phyloP scores from a whole-genome alignment of 2,888 invertebrate genomes.

The Melanotus villosus region DNA sequence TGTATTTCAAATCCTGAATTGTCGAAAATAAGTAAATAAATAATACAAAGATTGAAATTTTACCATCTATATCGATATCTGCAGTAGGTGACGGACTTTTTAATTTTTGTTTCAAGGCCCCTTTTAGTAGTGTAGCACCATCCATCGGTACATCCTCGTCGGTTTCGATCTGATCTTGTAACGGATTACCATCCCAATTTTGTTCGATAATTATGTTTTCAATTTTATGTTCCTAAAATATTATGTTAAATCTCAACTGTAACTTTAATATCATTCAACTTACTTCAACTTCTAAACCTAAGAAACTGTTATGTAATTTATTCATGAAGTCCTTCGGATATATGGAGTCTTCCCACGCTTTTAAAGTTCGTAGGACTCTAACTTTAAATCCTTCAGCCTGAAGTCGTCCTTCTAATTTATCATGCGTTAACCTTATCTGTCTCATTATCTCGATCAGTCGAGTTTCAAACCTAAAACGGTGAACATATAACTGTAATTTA shows the following conservation, averaged over 20 bases:
- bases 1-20: conserved; percentile 39
- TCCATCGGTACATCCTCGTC: conserved; percentile 81
- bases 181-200: conserved; percentile 79
- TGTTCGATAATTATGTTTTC: conserved; percentile 69
- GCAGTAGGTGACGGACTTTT: conserved; percentile 60
- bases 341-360: conserved; percentile 99
- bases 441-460: conserved; percentile 85
- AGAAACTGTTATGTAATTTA: conserved; percentile 89
- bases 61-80: conserved; percentile 76
- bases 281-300: conserved; percentile 77
- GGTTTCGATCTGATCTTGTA: conserved; percentile 70
- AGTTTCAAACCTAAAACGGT: conserved; percentile 80
- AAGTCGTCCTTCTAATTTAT: conserved; percentile 83
- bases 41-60: conserved; percentile 65
- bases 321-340: conserved; percentile 94
- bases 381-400: conserved; percentile 98
- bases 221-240: conserved; percentile 54
- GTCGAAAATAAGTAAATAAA: conserved; percentile 25
- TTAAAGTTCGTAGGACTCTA: conserved; percentile 89
- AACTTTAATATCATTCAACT: background rate
- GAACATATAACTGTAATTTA: conserved; percentile 6
- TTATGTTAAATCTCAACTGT: background rate
- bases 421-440: conserved; percentile 80
- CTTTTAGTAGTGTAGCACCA: conserved; percentile 85
- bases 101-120: conserved; percentile 72